These are phyloP conservation scores for Hirtodrosophila trivittata DNA, from an alignment of 2,888 invertebrate species.

Conservation along the genomic window DNA sequence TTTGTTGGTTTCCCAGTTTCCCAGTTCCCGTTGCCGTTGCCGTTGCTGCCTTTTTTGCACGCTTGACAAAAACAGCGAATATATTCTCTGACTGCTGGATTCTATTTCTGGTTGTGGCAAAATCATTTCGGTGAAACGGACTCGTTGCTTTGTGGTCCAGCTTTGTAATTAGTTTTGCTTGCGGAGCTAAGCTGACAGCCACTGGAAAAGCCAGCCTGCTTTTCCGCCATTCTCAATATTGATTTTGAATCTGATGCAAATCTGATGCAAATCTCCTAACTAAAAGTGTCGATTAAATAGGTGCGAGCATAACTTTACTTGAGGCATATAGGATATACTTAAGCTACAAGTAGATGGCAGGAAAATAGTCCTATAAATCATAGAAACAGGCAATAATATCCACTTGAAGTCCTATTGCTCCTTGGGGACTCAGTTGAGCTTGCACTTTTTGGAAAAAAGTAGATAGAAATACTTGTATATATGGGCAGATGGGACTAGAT, in stretches of 20 bases:
- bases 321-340: no score
- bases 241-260: conserved; percentile 4
- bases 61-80: conserved; percentile 65
- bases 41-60: conserved; percentile 61
- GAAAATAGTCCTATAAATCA: no score
- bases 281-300: no score
- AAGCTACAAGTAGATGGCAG: no score
- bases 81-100: conserved; percentile 21
- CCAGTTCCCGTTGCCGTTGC: conserved; percentile 25
- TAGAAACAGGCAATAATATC: no score
- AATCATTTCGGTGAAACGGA: conserved; percentile 55
- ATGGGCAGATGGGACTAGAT: no score
- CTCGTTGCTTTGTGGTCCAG: conserved; percentile 61
- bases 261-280: no score
- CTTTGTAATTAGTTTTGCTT: conserved; percentile 71
- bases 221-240: not conserved
- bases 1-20: conserved; percentile 62
- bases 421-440: no score
- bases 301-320: no score
- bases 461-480: no score
- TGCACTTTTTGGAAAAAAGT: no score
- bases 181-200: conserved; percentile 27
- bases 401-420: no score
- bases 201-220: conserved; percentile 1
- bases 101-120: conserved; percentile 37